A percentile compares a stretch with the other conserved stretches of the same genome.
phyloP scores from a whole-genome alignment of 2,888 invertebrate species.

The Limnephilus lunatus region DNA sequence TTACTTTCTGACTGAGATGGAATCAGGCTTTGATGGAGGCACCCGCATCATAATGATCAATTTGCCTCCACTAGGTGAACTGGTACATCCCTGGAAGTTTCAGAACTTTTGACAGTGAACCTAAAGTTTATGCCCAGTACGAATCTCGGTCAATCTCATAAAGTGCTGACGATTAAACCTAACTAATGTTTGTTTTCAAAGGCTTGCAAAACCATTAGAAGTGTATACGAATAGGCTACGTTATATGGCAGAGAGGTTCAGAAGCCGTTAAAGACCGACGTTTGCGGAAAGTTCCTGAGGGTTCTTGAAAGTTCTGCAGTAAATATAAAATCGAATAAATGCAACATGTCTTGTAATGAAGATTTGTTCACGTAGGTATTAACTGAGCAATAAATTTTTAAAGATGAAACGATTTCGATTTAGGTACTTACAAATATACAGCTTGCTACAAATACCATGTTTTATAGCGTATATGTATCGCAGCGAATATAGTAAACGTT shows the following conservation, averaged over 20 bases:
- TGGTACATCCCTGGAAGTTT: neutral
- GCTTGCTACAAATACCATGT: too few species aligned
- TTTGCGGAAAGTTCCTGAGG: neutral
- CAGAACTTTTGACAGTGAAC: constrained; percentile 8
- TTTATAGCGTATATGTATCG: too few species aligned
- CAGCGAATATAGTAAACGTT: too few species aligned
- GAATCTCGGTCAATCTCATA: neutral
- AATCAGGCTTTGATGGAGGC: neutral
- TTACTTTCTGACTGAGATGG: neutral
- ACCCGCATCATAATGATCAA: neutral
- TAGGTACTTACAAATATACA: too few species aligned
- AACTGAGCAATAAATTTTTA: too few species aligned
- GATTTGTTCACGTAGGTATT: too few species aligned
- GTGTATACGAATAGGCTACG: neutral
- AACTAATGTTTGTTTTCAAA: constrained; percentile 2
- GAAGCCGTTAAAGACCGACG: neutral
- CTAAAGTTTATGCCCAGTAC: neutral
- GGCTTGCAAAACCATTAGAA: neutral
- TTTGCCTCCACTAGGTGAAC: neutral
- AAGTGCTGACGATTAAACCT: neutral
- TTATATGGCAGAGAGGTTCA: neutral
- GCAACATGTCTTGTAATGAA: neutral
- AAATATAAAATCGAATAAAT: neutral
- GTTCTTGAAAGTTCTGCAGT: neutral
- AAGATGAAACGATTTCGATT: too few species aligned